A percentile compares a stretch with the other conserved stretches of the same genome.
phyloP scores from a whole-genome alignment of 2,113 vertebrate genomes.

The rat (Rattus norvegicus) region DNA sequence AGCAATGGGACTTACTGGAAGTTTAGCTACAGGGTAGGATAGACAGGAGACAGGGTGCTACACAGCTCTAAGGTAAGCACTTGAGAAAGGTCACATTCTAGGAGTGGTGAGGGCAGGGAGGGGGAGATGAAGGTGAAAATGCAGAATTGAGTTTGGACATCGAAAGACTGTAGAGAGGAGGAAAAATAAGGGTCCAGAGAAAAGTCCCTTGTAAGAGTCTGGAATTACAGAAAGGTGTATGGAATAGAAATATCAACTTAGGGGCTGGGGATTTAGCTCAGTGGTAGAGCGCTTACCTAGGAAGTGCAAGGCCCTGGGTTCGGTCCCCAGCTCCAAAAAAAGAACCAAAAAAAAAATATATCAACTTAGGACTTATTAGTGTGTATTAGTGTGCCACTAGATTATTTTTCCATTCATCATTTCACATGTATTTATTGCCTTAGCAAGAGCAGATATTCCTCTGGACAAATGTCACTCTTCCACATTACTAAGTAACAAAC shows the following conservation, averaged over 20 bases:
- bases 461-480: neutral
- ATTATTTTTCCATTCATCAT: constrained; percentile 24
- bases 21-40: neutral
- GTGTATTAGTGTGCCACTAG: neutral
- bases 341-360: no score
- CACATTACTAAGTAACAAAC: neutral
- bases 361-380: constrained; percentile 15
- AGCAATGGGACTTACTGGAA: constrained; percentile 4
- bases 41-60: neutral
- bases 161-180: neutral
- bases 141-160: neutral
- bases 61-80: neutral
- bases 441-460: neutral
- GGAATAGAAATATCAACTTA: constrained; percentile 27
- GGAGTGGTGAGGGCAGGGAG: neutral
- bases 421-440: constrained; percentile 44
- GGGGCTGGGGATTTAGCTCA: no score
- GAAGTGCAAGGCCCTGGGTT: no score
- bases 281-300: no score
- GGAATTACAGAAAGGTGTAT: neutral
- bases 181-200: neutral
- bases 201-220: neutral
- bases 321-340: no score
- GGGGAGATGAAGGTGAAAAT: neutral
- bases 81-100: neutral